phyloP scores from a whole-genome alignment of 2,113 vertebrate genomes.

The Garra rufa region DNA sequence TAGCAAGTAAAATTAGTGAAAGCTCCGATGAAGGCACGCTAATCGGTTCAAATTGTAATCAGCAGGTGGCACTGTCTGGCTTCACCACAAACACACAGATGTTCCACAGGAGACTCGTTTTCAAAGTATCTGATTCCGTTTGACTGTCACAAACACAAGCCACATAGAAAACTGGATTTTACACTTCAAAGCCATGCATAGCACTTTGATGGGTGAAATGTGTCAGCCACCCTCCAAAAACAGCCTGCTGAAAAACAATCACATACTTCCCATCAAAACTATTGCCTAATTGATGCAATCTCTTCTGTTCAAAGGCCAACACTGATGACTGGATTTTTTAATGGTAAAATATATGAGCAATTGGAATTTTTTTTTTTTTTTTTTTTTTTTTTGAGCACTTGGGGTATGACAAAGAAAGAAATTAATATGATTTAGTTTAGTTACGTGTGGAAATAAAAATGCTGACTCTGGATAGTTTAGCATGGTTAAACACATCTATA shows the following conservation, averaged over 20 bases:
- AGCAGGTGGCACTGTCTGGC: slow-evolving; percentile 79
- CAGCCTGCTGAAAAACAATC: slow-evolving; percentile 18
- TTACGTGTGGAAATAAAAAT: background rate
- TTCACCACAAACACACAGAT: slow-evolving; percentile 63
- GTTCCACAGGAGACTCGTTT: background rate
- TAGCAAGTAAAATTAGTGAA: background rate
- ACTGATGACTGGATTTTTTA: slow-evolving; percentile 64
- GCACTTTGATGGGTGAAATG: slow-evolving; percentile 73
- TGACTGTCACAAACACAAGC: slow-evolving; percentile 65
- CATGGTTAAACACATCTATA: background rate
- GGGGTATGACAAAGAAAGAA: background rate
- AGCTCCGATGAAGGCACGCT: background rate
- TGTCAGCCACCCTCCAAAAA: slow-evolving; percentile 62
- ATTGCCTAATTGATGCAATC: slow-evolving; percentile 67
- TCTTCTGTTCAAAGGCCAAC: slow-evolving; percentile 43
- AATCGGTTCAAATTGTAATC: slow-evolving; percentile 47
- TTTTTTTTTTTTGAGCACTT: slow-evolving; percentile 5
- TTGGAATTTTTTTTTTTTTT: slow-evolving; percentile 8
- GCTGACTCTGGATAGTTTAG: background rate
- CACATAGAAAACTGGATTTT: slow-evolving; percentile 74
- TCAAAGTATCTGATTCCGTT: slow-evolving; percentile 39
- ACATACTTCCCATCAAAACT: slow-evolving; percentile 59
- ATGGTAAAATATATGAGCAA: slow-evolving; percentile 45
- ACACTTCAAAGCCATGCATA: slow-evolving; percentile 78
- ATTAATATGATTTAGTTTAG: background rate